Conservation (phyloP, 2,888 invertebrate genomes). For the Amphipoea lucens region DNA sequence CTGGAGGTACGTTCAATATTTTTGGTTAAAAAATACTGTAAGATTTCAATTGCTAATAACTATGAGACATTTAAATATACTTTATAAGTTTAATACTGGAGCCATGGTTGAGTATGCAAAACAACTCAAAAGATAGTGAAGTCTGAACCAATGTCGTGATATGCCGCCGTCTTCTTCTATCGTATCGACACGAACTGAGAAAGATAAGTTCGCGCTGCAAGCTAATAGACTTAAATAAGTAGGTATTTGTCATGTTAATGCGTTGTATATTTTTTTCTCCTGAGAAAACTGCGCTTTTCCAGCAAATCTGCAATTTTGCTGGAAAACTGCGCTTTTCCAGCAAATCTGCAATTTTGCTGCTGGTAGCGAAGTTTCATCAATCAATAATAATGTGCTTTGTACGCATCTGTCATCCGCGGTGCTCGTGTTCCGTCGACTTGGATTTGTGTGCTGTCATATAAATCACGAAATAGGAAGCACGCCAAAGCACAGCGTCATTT, state of each 20-base stretch:
- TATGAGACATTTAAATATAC: not conserved
- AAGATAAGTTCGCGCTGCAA: too few species aligned
- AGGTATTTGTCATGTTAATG: not conserved
- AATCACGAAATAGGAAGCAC: conserved; percentile 15
- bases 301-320: not conserved
- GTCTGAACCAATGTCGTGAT: not conserved
- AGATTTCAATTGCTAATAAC: not conserved
- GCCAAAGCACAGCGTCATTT: not conserved
- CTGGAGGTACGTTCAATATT: not conserved
- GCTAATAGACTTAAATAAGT: not conserved
- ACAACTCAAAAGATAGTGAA: not conserved
- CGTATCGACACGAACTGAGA: not conserved
- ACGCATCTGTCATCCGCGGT: not conserved
- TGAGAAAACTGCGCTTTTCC: too few species aligned
- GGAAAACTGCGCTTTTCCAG: not conserved
- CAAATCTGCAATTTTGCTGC: not conserved
- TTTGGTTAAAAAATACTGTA: not conserved
- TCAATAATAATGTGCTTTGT: conserved; percentile 7
- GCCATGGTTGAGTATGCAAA: not conserved
- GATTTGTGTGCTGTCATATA: conserved; percentile 26
- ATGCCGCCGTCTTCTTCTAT: not conserved
- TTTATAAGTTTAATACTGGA: too few species aligned
- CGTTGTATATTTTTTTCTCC: not conserved
- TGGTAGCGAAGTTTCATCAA: not conserved
- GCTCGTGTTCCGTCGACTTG: not conserved